phyloP scores from a whole-genome alignment of 2,797 vertebrate genomes.

The Cephalopachus bancanus region DNA sequence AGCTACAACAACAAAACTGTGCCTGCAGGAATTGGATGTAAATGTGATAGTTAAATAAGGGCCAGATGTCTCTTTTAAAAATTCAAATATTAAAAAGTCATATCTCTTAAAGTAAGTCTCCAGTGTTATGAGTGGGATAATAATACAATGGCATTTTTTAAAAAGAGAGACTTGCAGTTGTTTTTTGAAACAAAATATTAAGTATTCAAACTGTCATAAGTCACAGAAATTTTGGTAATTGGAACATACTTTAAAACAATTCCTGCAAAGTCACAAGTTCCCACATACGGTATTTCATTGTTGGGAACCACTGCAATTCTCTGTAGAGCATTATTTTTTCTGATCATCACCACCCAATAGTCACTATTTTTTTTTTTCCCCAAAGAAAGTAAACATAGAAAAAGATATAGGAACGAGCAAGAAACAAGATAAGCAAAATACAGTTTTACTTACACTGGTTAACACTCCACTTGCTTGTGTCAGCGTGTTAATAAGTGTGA shows the following conservation, averaged over 20 bases:
- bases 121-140: slow-evolving; percentile 71
- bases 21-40: slow-evolving; percentile 87
- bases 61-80: slow-evolving; percentile 87
- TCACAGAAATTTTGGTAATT: slow-evolving; percentile 83
- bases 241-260: slow-evolving; percentile 83
- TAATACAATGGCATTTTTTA: slow-evolving; percentile 61
- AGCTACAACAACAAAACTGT: slow-evolving; percentile 81
- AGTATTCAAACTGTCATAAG: slow-evolving; percentile 82
- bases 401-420: slow-evolving; percentile 61
- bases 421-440: slow-evolving; percentile 69
- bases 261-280: slow-evolving; percentile 81
- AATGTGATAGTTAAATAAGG: slow-evolving; percentile 89
- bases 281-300: slow-evolving; percentile 45
- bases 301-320: slow-evolving; percentile 77
- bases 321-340: slow-evolving; percentile 68
- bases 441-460: slow-evolving; percentile 69
- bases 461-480: not conserved
- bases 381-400: slow-evolving; percentile 71
- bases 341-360: slow-evolving; percentile 70
- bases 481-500: not conserved
- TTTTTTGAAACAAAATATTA: slow-evolving; percentile 85
- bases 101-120: slow-evolving; percentile 83
- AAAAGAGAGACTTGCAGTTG: slow-evolving; percentile 73
- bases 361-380: slow-evolving; percentile 67
- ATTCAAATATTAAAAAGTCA: slow-evolving; percentile 80